Evolutionary conservation across 2,797 vertebrate species (phyloP).

Genomic region (Acanthiza pusilla): DNA sequence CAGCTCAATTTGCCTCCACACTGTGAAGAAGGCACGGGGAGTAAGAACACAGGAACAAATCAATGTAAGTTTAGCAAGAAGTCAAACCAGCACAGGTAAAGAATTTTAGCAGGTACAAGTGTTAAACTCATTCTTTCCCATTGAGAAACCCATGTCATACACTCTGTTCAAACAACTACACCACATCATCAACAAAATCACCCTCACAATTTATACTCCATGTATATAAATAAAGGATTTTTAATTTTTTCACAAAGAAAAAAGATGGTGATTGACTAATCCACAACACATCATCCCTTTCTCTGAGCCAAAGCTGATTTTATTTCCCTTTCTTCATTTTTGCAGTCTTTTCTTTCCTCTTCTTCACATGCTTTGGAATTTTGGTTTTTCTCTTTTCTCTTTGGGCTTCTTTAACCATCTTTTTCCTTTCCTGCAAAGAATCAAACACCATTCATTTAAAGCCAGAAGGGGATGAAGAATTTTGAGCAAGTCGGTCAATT

Average conservation of each 20-base stretch:
- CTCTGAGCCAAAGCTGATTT: background rate
- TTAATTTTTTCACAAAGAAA: background rate
- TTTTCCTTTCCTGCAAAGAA: slow-evolving; percentile 87
- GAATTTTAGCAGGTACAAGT: background rate
- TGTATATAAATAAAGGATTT: slow-evolving; percentile 9
- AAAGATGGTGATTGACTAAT: background rate
- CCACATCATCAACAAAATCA: background rate
- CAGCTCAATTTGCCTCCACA: background rate
- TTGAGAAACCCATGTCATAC: background rate
- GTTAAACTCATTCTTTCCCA: background rate
- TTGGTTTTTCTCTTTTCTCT: slow-evolving; percentile 91
- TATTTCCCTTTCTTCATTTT: slow-evolving; percentile 90
- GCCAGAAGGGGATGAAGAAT: background rate
- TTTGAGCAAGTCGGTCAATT: background rate
- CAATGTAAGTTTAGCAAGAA: background rate
- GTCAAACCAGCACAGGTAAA: background rate
- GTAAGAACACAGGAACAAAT: background rate
- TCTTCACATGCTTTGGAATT: slow-evolving; percentile 92
- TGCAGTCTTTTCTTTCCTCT: slow-evolving; percentile 88
- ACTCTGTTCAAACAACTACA: background rate
- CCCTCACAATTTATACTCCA: background rate
- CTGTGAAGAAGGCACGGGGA: background rate
- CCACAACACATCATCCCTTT: background rate
- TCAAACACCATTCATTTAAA: background rate
- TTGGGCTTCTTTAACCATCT: slow-evolving; percentile 88